A percentile compares a stretch with the other conserved stretches of the same genome.
Conservation (phyloP, 2,113 vertebrate genomes). For the Cyanistes caeruleus region DNA sequence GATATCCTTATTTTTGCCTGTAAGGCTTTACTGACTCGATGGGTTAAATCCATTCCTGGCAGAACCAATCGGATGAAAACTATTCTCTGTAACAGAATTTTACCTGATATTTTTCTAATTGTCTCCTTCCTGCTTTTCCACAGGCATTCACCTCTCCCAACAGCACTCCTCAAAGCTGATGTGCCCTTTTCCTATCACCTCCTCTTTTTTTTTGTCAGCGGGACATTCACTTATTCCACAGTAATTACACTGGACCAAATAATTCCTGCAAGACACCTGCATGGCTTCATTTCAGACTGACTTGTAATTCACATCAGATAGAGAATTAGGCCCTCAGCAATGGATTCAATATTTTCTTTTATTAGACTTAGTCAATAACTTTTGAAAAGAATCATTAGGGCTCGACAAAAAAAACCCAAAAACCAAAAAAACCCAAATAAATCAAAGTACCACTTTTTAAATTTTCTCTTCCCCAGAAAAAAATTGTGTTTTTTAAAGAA, state of each 20-base stretch:
- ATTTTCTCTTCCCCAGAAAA: background rate
- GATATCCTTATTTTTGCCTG: background rate
- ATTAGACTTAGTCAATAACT: background rate
- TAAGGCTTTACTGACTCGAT: background rate
- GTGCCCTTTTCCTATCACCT: background rate
- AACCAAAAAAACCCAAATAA: too few relatives aligned
- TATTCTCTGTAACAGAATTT: background rate
- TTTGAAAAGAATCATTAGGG: background rate
- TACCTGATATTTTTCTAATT: background rate
- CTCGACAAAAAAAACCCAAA: background rate
- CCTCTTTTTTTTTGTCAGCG: background rate
- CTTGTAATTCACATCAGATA: background rate
- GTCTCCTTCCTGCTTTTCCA: background rate
- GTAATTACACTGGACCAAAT: background rate
- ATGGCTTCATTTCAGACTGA: background rate
- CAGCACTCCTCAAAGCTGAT: background rate
- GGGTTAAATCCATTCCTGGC: background rate
- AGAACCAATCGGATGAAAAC: background rate
- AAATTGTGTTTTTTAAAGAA: background rate
- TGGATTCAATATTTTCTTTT: background rate
- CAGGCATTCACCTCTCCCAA: background rate
- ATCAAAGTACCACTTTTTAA: fast-evolving
- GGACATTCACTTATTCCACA: background rate
- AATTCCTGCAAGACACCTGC: background rate
- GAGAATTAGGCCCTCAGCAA: slow-evolving; percentile 8